Evolutionary conservation across 2,113 vertebrate genomes (phyloP).

Genomic region (Callipepla squamata): DNA sequence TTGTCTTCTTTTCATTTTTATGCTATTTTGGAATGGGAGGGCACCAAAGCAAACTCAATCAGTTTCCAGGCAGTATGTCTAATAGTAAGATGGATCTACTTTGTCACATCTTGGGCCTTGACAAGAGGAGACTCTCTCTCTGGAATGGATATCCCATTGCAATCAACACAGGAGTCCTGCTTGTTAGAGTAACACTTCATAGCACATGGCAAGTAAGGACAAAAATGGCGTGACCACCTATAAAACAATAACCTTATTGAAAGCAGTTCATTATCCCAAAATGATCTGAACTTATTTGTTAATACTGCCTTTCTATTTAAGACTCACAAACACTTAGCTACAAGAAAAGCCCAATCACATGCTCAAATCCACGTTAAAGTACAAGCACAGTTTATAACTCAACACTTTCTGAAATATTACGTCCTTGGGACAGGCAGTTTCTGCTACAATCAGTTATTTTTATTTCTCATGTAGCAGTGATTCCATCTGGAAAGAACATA

Average conservation of each 20-base stretch:
- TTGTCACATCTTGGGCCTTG: neutral
- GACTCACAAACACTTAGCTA: neutral
- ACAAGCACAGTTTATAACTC: conserved; percentile 49
- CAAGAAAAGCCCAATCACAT: conserved; percentile 63
- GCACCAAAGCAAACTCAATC: neutral
- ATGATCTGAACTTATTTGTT: conserved; percentile 25
- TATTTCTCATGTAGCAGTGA: neutral
- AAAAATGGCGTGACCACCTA: conserved; percentile 16
- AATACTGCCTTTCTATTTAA: conserved; percentile 54
- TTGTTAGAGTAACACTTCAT: neutral
- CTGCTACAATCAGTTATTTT: conserved; percentile 38
- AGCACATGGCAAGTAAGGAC: conserved; percentile 30
- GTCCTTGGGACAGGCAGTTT: conserved; percentile 20
- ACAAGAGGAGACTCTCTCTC: neutral
- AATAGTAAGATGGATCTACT: neutral
- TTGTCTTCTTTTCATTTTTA: neutral
- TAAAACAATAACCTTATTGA: conserved; percentile 62
- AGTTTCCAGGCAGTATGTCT: neutral
- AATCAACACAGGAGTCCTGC: neutral
- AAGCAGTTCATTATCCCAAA: conserved; percentile 44
- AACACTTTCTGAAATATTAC: conserved; percentile 35
- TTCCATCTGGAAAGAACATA: conserved; percentile 12
- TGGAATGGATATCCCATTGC: neutral
- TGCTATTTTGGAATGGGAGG: neutral
- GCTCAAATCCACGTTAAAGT: conserved; percentile 66